Conservation (phyloP, 2,797 vertebrate species). For the Vultur gryphus region DNA sequence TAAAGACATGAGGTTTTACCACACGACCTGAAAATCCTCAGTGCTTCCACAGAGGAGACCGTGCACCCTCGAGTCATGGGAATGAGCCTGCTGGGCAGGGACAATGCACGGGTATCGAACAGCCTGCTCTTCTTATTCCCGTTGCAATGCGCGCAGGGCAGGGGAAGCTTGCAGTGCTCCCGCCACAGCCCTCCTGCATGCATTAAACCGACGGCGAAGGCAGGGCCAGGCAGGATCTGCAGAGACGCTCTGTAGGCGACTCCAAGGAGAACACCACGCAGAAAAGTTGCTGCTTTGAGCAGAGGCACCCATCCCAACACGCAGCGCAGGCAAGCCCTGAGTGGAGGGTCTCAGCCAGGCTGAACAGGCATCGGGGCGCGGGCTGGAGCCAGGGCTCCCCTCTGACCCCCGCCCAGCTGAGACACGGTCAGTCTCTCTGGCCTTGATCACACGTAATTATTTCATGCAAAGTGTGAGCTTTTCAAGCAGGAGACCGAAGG, state of each 20-base stretch:
- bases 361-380: rapidly evolving
- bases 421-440: rapidly evolving
- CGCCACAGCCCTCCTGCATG: background rate
- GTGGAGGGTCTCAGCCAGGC: background rate
- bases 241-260: background rate
- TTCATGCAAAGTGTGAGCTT: too few species aligned
- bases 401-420: background rate
- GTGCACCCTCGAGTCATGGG: rapidly evolving
- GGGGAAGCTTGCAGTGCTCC: background rate
- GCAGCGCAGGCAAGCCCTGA: background rate
- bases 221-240: background rate
- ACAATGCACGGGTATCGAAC: rapidly evolving
- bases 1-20: background rate
- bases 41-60: background rate
- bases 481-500: background rate
- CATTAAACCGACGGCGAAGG: background rate
- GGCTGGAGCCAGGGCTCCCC: background rate
- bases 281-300: background rate
- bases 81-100: background rate
- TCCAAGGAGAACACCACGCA: background rate
- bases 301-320: background rate
- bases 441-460: too few species aligned
- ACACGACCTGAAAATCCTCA: rapidly evolving
- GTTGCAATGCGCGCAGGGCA: rapidly evolving
- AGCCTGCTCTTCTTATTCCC: background rate